phyloP scores from a whole-genome alignment of 1,140 invertebrate species.

The Eumaeus atala region DNA sequence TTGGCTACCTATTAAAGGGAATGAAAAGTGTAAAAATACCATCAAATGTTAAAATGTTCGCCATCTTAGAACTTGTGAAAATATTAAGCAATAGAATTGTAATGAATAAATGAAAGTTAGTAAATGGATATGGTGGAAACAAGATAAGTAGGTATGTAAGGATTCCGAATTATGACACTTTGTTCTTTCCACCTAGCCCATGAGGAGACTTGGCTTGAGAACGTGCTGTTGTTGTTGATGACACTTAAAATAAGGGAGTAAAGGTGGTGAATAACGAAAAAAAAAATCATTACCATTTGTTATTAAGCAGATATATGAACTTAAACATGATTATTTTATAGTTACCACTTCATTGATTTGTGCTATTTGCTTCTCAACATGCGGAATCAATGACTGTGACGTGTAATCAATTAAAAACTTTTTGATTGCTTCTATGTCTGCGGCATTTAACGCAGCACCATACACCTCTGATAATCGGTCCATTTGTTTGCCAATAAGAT shows the following conservation, averaged over 20 bases:
- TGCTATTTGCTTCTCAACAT: slow-evolving; percentile 90
- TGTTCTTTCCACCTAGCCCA: too few species aligned
- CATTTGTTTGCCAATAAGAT: slow-evolving; percentile 77
- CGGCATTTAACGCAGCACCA: slow-evolving; percentile 84
- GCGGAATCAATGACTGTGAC: slow-evolving; percentile 89
- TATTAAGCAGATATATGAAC: too few species aligned
- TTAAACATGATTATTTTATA: slow-evolving; percentile 5
- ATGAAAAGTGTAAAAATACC: too few species aligned
- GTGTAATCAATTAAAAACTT: slow-evolving; percentile 92
- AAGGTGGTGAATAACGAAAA: too few species aligned
- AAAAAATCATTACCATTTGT: too few species aligned
- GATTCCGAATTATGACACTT: too few species aligned
- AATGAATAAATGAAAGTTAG: slow-evolving; percentile 4
- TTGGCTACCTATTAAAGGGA: slow-evolving; percentile 79
- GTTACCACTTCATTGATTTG: slow-evolving; percentile 87
- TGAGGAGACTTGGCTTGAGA: too few species aligned
- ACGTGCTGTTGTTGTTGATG: too few species aligned
- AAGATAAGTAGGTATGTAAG: too few species aligned
- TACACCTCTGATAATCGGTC: slow-evolving; percentile 75
- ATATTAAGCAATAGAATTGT: not conserved
- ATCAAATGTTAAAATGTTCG: too few species aligned
- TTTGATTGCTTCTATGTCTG: slow-evolving; percentile 89
- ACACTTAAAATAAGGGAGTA: too few species aligned
- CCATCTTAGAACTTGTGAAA: too few species aligned
- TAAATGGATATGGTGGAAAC: slow-evolving; percentile 3